Evolutionary conservation across 2,797 vertebrate species (phyloP), one percentile per base, ranked within the genome.

Genomic region (Arnoldichthys spilopterus): DNA sequence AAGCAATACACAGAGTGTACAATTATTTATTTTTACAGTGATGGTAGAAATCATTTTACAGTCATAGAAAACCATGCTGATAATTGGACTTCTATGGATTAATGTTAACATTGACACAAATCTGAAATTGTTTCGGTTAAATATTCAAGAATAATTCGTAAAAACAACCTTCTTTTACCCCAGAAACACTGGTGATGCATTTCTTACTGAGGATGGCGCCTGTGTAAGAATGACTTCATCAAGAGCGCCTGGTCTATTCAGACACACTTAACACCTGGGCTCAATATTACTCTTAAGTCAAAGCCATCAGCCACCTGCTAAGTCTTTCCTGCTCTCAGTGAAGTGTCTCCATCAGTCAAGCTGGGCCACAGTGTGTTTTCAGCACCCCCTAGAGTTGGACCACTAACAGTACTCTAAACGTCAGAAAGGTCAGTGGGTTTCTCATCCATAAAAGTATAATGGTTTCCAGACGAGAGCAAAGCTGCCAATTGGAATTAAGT

Each of bases 341-440:
- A 47, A 45, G 24, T 20, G 69, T 6, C n/a, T 37, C 6, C 13
- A 18, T 12, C 6, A 40, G 0, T 2, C 24, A 37, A 16, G 32
- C 26, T 40, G 26, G 49, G 40, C 18, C 77, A 22, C 22, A 20
- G 26, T 77, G 64, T 73, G 37, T 20, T 37, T 70, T 24, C 11
- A 81, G 53, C 74, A 20, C 72, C 72, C 67, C 40, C 82, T 81
- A 78, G 34, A 64, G 82, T 28, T 40, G 24, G 18, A 51, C 32
- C 28, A 15, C 9, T 1, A 43, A 22, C 45, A 71, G 20, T 54
- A 22, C 30, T 18, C 15, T 22, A 30, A 77, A 28, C 15, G 34
- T 28, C 22, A 40, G 54, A 68, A 66, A 72, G 77, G 77, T 79
- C 70, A 79, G 70, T 37, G 61, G 77, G 70, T 67, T 79, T 74